Percentiles rank a stretch among this genome's conserved stretches.
Evolutionary conservation across 2,888 invertebrate genomes (phyloP).

Genomic region (Disparrhopalites patrizii): DNA sequence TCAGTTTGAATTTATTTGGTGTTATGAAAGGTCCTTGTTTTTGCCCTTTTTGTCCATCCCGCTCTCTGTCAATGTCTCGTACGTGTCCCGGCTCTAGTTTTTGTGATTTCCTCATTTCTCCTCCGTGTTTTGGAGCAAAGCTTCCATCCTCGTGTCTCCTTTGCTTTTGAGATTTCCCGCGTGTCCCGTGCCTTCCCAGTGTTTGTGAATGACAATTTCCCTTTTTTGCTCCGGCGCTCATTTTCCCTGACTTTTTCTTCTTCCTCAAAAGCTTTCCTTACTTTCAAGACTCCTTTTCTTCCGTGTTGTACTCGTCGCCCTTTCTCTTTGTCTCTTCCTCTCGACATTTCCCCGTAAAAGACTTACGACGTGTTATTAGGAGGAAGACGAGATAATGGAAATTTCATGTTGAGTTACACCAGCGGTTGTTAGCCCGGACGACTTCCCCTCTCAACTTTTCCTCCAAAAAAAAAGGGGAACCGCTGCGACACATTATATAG

Average conservation of each 20-base stretch:
- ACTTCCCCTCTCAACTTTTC: too few species aligned
- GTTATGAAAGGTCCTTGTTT: slow-evolving; percentile 1
- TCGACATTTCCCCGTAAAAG: background rate
- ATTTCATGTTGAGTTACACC: slow-evolving; percentile 10
- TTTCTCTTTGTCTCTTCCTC: background rate
- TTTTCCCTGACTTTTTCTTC: background rate
- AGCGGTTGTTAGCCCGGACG: too few species aligned
- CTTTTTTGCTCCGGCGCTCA: too few species aligned
- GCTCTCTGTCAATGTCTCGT: too few species aligned
- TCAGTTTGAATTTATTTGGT: background rate
- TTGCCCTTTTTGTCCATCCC: slow-evolving; percentile 6
- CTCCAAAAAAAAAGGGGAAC: background rate
- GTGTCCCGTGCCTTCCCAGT: background rate
- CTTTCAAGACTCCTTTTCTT: background rate
- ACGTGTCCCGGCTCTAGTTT: too few species aligned
- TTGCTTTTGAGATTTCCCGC: slow-evolving; percentile 14
- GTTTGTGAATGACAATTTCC: too few species aligned
- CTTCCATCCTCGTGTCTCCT: too few species aligned
- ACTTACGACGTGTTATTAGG: background rate
- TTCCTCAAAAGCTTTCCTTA: slow-evolving; percentile 11
- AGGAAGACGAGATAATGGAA: slow-evolving; percentile 12
- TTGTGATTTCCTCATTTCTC: too few species aligned
- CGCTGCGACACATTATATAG: background rate
- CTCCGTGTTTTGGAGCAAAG: too few species aligned
- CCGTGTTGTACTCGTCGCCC: background rate